These are phyloP conservation scores for Protonemura montana DNA, from an alignment of 2,888 invertebrate species.

Conservation along the genomic window DNA sequence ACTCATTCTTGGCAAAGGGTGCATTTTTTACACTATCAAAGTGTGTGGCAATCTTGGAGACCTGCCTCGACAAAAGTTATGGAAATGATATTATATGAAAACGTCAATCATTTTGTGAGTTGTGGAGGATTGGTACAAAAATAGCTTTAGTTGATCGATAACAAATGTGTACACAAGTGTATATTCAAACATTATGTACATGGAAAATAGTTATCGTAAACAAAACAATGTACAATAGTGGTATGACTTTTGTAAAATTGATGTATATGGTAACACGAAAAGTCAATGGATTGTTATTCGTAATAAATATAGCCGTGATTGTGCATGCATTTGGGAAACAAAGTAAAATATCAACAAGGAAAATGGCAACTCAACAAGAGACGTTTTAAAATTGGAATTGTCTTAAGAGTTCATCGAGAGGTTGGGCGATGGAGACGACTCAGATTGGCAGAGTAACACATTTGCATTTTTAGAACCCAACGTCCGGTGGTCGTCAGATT, in stretches of 20 bases:
- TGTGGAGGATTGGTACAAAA: too few relatives aligned
- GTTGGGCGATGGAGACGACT: neutral
- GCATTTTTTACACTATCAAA: too few relatives aligned
- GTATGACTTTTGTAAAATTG: conserved; percentile 7
- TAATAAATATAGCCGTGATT: neutral
- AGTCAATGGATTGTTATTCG: neutral
- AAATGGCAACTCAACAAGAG: neutral
- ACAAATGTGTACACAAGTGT: too few relatives aligned
- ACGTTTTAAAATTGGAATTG: neutral
- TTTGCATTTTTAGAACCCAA: neutral
- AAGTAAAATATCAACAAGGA: neutral
- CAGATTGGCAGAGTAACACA: too few relatives aligned
- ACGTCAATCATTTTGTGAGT: too few relatives aligned
- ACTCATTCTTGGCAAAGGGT: too few relatives aligned
- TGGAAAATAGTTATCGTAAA: neutral
- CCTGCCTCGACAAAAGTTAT: too few relatives aligned
- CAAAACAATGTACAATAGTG: conserved; percentile 4
- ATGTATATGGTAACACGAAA: neutral
- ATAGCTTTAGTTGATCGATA: too few relatives aligned
- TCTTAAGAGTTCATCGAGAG: neutral
- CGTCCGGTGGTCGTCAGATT: neutral
- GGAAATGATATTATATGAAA: too few relatives aligned
- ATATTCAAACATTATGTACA: neutral
- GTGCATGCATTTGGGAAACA: neutral
- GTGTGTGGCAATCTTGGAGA: too few relatives aligned